A percentile compares a stretch with the other conserved stretches of the same genome.
phyloP scores from a whole-genome alignment of 2,888 invertebrate species.

The Phorcus lineatus region DNA sequence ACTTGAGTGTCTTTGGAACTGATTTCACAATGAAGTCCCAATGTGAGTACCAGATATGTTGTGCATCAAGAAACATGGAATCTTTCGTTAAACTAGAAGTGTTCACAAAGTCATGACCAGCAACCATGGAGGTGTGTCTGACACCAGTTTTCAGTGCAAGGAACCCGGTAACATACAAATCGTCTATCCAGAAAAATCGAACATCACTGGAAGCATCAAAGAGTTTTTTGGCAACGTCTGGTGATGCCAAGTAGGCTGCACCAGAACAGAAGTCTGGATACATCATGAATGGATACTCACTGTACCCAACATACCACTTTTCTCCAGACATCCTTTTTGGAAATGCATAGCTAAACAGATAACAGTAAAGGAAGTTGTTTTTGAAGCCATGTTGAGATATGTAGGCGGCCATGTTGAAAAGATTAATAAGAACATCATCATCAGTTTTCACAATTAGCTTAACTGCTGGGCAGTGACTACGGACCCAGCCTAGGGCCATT shows the following conservation, averaged over 20 bases:
- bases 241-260: conserved; percentile 20
- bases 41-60: conserved; percentile 11
- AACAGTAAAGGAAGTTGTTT: conserved; percentile 54
- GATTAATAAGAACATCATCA: conserved; percentile 73
- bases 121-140: background rate
- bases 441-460: conserved; percentile 71
- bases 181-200: conserved; percentile 62
- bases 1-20: background rate
- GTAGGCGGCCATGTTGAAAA: conserved; percentile 78
- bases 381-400: conserved; percentile 40
- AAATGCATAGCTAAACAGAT: conserved; percentile 43
- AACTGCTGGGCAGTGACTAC: conserved; percentile 63
- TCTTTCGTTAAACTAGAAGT: background rate
- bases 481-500: conserved; percentile 66
- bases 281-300: conserved; percentile 51
- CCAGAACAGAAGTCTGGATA: conserved; percentile 66
- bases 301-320: conserved; percentile 58
- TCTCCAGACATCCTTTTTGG: conserved; percentile 43
- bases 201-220: conserved; percentile 40
- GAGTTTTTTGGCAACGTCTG: conserved; percentile 19
- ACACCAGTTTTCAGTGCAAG: conserved; percentile 43
- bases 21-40: conserved; percentile 6
- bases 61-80: conserved; percentile 15
- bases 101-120: background rate
- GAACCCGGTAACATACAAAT: conserved; percentile 64